Evolutionary conservation across 2,797 vertebrate genomes (phyloP), one percentile per base, ranked within the genome.

Genomic region (Apogon talboti): DNA sequence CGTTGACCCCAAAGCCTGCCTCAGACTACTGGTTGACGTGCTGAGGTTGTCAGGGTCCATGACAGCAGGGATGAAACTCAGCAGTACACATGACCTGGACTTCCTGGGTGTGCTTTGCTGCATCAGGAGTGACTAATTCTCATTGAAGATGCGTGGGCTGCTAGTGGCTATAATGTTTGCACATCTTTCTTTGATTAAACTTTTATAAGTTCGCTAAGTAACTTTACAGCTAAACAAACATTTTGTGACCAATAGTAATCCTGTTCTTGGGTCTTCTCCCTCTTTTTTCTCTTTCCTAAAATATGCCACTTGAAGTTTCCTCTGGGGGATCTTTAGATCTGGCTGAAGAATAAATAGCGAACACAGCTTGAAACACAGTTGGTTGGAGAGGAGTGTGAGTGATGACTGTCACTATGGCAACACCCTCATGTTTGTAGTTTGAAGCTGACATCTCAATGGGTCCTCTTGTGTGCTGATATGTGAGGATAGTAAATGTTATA

Each of bases 351-450:
- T 79, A 90, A 84, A 86, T 72, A 83, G 73, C 44, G 53, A 82
- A 69, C 78, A 55, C 85, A 85, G 84, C 87, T 84, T 79, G 77
- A 89, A 81, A 76, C 76, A 18, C 49, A 78, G 86, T 81, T 63
- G 86, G 81, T 86, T 84, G 83, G 67, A 78, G 72, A 79, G 76
- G 71, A 72, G 46, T 66, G 77, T 79, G 78, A 90, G 86, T 89
- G 90, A 87, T 91, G 86, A 87, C 85, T 77, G 70, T 91, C 76
- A 73, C 92, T 43, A 92, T 93, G 86, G 91, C 80, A 91, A 93
- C 91, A 57, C 56, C 64, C 78, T 76, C 40, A 18, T 92, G 88
- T 94, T 92, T 93, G 86, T 74, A 89, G 72, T 86, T 83, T 78
- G 73, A 87, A 85, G 75, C 76, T 83, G 73, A 84, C 80, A 78